Percentiles rank a stretch among this genome's conserved stretches.
Evolutionary conservation across 2,797 vertebrate genomes (phyloP).

Genomic region (Loriculus beryllinus): DNA sequence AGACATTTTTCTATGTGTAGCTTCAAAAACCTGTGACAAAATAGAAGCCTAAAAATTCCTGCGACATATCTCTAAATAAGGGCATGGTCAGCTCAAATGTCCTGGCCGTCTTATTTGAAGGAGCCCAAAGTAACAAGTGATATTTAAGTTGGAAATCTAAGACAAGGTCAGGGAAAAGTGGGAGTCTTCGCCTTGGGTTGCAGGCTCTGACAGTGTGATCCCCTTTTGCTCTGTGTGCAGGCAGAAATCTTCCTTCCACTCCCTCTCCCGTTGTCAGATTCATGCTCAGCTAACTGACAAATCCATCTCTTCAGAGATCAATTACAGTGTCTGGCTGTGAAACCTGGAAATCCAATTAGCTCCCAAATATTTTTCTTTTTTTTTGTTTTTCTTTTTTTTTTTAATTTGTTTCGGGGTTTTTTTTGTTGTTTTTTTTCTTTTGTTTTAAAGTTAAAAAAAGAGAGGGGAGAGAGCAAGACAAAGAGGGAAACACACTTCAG

Average conservation of each 20-base stretch:
- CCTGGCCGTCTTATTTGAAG: background rate
- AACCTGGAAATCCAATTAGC: conserved; percentile 80
- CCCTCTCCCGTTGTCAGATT: conserved; percentile 64
- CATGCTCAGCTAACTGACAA: conserved; percentile 72
- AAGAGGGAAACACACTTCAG: conserved; percentile 60
- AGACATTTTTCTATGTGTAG: background rate
- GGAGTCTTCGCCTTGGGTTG: background rate
- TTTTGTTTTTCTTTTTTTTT: background rate
- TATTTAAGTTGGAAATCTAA: background rate
- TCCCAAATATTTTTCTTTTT: conserved; percentile 55
- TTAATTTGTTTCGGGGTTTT: background rate
- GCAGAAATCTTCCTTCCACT: conserved; percentile 60
- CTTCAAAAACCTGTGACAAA: background rate
- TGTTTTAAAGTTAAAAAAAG: background rate
- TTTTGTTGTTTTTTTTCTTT: background rate
- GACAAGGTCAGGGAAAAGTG: background rate
- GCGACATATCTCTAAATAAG: background rate
- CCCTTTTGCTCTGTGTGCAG: background rate
- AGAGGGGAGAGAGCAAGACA: background rate
- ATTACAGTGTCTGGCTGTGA: conserved; percentile 74
- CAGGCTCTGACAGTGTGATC: conserved; percentile 30
- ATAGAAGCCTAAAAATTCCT: background rate
- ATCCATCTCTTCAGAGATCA: conserved; percentile 80
- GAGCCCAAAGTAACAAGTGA: background rate
- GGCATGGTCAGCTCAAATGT: background rate